Evolutionary conservation across 2,797 vertebrate species (phyloP).

Genomic region (Babyrousa celebensis): DNA sequence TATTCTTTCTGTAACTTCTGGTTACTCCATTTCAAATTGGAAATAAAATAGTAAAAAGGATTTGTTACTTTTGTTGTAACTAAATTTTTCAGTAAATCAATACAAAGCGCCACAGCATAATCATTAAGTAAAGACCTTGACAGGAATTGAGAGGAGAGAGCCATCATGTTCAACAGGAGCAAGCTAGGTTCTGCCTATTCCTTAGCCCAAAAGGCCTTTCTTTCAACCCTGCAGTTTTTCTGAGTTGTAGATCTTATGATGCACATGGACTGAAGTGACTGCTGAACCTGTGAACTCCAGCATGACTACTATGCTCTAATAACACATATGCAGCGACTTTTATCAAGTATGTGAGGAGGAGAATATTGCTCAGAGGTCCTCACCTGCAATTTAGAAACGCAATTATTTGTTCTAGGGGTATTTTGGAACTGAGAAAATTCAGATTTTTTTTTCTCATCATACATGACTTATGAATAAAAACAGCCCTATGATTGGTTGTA

Average conservation of each 20-base stretch:
- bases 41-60: neutral
- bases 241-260: neutral
- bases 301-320: neutral
- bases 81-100: neutral
- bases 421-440: neutral
- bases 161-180: accelerated
- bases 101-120: neutral
- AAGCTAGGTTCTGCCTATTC: neutral
- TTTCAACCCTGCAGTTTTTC: neutral
- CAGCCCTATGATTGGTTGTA: neutral
- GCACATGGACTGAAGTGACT: neutral
- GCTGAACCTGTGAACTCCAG: neutral
- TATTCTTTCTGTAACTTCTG: neutral
- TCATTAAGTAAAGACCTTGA: neutral
- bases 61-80: neutral
- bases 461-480: neutral
- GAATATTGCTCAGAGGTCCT: neutral
- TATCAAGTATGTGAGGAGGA: neutral
- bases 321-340: neutral
- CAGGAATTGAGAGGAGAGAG: neutral
- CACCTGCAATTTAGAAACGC: neutral
- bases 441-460: neutral
- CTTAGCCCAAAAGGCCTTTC: neutral
- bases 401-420: neutral
- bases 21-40: neutral